Evolutionary conservation across 2,888 invertebrate genomes (phyloP).

Genomic region (Amphiduros pacificus): DNA sequence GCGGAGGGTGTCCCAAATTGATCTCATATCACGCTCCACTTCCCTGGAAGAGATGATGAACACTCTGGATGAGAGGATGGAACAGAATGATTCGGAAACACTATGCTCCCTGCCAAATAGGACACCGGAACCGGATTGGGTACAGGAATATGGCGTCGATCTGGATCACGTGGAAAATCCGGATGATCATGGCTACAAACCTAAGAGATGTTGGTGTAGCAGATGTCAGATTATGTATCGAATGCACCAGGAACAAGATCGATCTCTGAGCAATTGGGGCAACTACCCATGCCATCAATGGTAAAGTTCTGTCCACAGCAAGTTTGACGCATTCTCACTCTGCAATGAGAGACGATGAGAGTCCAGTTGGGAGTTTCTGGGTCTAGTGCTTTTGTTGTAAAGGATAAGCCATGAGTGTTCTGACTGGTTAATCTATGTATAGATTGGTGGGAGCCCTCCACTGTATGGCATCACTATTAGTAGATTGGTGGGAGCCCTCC

Average conservation of each 20-base stretch:
- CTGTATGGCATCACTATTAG: no score
- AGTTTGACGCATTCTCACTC: no score
- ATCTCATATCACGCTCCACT: slow-evolving; percentile 1
- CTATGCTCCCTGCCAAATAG: not conserved
- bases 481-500: no score
- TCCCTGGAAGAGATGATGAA: not conserved
- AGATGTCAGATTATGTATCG: slow-evolving; percentile 27
- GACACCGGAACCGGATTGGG: slow-evolving; percentile 13
- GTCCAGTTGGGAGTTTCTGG: no score
- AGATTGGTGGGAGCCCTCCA: no score
- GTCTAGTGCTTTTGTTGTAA: no score
- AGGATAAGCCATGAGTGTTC: no score
- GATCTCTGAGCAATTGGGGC: slow-evolving; percentile 17
- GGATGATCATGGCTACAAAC: slow-evolving; percentile 13
- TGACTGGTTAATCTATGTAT: no score
- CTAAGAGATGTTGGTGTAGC: slow-evolving; percentile 24
- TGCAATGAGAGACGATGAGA: no score
- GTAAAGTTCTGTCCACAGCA: no score
- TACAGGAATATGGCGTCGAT: slow-evolving; percentile 10
- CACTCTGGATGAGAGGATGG: slow-evolving; percentile 1
- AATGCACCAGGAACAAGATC: slow-evolving; percentile 17
- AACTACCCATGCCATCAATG: slow-evolving; percentile 25
- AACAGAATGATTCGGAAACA: not conserved
- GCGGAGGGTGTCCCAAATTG: slow-evolving; percentile 13
- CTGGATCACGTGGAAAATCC: not conserved